A percentile compares a stretch with the other conserved stretches of the same genome.
Conservation (phyloP, 2,888 invertebrate genomes). For the Philonicus albiceps region DNA sequence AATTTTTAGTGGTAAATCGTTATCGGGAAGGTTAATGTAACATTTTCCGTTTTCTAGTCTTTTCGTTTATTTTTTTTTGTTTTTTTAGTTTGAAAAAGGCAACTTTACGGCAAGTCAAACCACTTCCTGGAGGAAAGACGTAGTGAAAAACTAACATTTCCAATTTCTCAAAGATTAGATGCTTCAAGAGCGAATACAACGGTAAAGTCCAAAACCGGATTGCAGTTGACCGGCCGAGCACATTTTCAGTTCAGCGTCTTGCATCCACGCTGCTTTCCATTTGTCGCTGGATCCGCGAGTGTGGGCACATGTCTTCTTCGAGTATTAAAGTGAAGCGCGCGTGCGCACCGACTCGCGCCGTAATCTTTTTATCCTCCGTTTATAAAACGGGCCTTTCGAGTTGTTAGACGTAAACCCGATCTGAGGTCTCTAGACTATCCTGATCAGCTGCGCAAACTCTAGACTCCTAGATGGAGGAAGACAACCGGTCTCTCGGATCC, state of each 20-base stretch:
- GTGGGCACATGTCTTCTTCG: background rate
- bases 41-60: background rate
- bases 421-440: too few species aligned
- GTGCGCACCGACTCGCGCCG: background rate
- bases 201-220: constrained; percentile 28
- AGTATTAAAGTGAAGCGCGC: background rate
- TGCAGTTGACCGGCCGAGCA: background rate
- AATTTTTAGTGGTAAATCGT: background rate
- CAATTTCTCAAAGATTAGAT: background rate
- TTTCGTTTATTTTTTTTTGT: too few species aligned
- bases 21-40: background rate
- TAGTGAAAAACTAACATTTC: background rate
- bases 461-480: background rate
- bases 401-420: background rate
- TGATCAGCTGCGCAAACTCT: background rate
- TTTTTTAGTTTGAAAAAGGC: background rate
- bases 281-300: background rate
- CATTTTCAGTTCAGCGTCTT: background rate
- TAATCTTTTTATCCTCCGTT: background rate
- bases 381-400: background rate
- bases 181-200: background rate
- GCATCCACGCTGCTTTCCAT: background rate
- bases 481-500: background rate
- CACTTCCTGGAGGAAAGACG: background rate
- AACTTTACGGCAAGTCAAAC: background rate